Evolutionary conservation across 2,797 vertebrate species (phyloP).

Genomic region (Fringilla coelebs): DNA sequence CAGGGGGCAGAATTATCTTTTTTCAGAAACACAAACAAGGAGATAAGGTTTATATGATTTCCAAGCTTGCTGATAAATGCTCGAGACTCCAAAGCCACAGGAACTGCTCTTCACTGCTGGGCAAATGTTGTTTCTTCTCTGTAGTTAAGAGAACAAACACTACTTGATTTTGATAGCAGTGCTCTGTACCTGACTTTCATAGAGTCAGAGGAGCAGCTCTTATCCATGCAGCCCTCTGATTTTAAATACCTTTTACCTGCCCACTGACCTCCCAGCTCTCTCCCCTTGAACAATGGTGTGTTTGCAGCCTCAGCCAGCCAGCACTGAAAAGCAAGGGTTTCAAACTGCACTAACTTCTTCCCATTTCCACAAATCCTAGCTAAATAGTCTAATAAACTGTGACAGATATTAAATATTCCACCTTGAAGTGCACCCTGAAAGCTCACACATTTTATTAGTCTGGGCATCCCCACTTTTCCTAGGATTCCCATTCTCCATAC

Average conservation of each 20-base stretch:
- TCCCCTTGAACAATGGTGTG: background rate
- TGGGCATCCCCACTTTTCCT: background rate
- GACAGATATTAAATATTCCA: background rate
- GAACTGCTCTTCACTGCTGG: background rate
- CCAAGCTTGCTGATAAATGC: conserved; percentile 8
- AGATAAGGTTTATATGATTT: conserved; percentile 47
- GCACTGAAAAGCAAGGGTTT: background rate
- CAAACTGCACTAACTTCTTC: background rate
- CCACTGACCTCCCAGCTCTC: background rate
- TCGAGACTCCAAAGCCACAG: background rate
- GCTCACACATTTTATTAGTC: background rate
- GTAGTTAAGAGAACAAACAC: conserved; percentile 34
- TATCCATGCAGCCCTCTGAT: background rate
- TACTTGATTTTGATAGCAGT: background rate
- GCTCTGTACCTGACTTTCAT: background rate
- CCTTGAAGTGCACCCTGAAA: background rate
- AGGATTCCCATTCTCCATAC: background rate
- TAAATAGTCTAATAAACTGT: background rate
- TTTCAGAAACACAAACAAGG: conserved; percentile 46
- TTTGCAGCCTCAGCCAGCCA: background rate
- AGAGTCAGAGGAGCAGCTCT: background rate
- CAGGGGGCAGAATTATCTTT: conserved; percentile 36
- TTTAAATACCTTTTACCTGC: conserved; percentile 40
- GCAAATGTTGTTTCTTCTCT: conserved; percentile 55
- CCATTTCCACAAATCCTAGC: background rate